A percentile compares a stretch with the other conserved stretches of the same genome.
These are phyloP conservation scores for Lucilia sericata DNA, from an alignment of 1,140 invertebrate species.

Conservation along the genomic window DNA sequence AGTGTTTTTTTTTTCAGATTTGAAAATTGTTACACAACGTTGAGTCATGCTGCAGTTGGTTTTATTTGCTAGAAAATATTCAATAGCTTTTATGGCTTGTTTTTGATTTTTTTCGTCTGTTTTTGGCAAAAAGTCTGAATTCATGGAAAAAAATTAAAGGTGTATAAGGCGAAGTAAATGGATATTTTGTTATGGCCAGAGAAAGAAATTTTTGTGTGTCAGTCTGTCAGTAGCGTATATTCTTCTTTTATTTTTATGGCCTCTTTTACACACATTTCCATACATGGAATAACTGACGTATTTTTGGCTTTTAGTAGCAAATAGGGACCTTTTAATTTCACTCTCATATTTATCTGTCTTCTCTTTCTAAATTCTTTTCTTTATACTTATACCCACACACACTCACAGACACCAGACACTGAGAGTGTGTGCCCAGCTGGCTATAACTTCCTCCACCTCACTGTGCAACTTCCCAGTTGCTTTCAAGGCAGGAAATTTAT, in stretches of 20 bases:
- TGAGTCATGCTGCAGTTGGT: slow-evolving; percentile 35
- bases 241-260: no score
- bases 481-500: background rate
- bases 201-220: background rate
- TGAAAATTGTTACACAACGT: slow-evolving; percentile 6
- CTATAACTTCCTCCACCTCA: background rate
- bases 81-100: slow-evolving; percentile 21
- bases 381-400: no score
- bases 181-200: background rate
- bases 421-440: background rate
- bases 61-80: slow-evolving; percentile 2
- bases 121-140: background rate
- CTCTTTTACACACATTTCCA: no score
- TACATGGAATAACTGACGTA: no score
- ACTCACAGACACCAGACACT: no score
- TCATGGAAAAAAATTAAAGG: no score
- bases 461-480: background rate
- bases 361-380: background rate
- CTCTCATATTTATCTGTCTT: background rate
- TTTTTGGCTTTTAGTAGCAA: background rate
- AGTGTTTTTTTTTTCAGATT: background rate
- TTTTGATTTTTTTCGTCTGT: background rate
- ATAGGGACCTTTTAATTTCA: background rate
- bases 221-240: background rate
- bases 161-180: no score